A percentile compares a stretch with the other conserved stretches of the same genome.
Conservation (phyloP, 2,888 invertebrate species). For the Escarpia spicata region DNA sequence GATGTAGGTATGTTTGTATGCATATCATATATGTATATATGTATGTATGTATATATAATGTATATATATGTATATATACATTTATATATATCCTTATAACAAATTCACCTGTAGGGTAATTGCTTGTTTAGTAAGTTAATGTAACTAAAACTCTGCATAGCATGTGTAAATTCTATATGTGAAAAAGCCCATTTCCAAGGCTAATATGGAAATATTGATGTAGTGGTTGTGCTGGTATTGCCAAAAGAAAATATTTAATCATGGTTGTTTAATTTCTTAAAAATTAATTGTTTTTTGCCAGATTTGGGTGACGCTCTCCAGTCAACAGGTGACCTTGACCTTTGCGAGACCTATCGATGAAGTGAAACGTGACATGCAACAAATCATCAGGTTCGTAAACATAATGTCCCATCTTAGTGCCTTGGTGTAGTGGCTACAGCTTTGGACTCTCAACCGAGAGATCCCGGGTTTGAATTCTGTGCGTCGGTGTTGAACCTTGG, state of each 20-base stretch:
- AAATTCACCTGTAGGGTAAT: too few relatives aligned
- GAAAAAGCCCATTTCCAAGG: background rate
- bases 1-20: background rate
- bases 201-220: background rate
- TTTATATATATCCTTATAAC: background rate
- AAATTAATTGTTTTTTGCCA: slow-evolving; percentile 59
- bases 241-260: background rate
- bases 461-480: too few relatives aligned
- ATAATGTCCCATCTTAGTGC: too few relatives aligned
- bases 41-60: too few relatives aligned
- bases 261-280: background rate
- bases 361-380: slow-evolving; percentile 77
- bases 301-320: slow-evolving; percentile 90
- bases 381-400: slow-evolving; percentile 73
- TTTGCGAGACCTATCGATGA: slow-evolving; percentile 83
- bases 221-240: background rate
- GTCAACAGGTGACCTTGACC: slow-evolving; percentile 84
- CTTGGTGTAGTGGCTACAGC: too few relatives aligned
- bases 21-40: background rate
- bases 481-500: too few relatives aligned
- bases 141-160: too few relatives aligned
- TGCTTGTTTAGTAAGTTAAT: background rate
- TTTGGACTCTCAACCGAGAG: too few relatives aligned
- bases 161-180: too few relatives aligned
- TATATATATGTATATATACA: too few relatives aligned